Base-by-base conservation (phyloP, 2,113 vertebrate species). In the Phaethornis superciliosus region DNA sequence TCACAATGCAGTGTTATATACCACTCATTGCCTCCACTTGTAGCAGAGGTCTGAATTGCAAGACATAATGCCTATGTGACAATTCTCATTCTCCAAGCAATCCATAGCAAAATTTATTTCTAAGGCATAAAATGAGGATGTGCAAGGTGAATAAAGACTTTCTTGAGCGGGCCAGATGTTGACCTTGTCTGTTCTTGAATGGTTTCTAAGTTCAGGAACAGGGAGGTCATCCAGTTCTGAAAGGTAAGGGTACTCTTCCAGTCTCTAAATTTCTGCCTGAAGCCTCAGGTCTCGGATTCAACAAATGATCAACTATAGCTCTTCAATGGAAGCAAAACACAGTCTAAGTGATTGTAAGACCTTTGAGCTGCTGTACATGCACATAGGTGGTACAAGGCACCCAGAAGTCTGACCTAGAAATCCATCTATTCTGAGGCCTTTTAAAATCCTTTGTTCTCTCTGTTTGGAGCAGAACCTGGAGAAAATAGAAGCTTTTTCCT, bases 221-320 rank as follows among this genome's bases (percentile, higher is more conserved):
- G 1, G 0, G 12, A 56, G 26, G 5, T 8, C 9, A 62, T 5
- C 3, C 16, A 11, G 1, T 15, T 30, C 9, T 71, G 28, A 65
- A 86, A 54, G 6, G 6, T 54, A 54, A 75, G 11, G 16, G 19
- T 24, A 32, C 28, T 79, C 6, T 9, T 18, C 3, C 22, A 28
- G 26, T 16, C 7, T 16, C 19, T 78, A n/a, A 55, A 26, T 68
- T 81, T 19, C 12, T 62, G 7, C 18, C 60, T 74, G 60, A 83
- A 58, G 23, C 7, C 16, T 75, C 35, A 62, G 19, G 2, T 72
- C 28, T 72, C 35, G 24, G 9, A 46, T 81, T 56, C 49, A 69
- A 47, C 5, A 46, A 14, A 59, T 15, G 2, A 28, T 12, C 19
- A 3, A 19, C 21, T 67, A n/a, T 33, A 81, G 30, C 16, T 23